A percentile compares a stretch with the other conserved stretches of the same genome.
Conservation (phyloP, 92 coral and sea anemone species). For the Phenganax subtilis region DNA sequence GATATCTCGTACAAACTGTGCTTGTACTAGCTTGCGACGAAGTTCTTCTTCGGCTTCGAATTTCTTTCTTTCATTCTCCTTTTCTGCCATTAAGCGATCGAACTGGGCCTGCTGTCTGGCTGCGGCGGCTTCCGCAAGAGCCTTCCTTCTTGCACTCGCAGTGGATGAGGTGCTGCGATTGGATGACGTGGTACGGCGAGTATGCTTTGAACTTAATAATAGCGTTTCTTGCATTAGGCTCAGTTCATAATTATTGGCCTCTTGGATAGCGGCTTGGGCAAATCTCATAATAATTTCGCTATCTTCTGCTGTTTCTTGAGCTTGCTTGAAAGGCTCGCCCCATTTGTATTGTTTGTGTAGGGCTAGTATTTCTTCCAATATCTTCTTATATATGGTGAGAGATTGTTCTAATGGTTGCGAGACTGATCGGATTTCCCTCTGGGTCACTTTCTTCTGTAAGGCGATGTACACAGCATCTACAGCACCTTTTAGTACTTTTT, state of each 20-base stretch:
- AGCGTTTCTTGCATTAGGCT: neutral
- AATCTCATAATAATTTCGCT: neutral
- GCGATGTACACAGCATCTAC: conserved; percentile 22
- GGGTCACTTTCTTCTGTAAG: neutral
- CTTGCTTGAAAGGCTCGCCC: conserved; percentile 27
- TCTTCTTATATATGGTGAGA: conserved; percentile 5
- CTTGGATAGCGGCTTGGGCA: neutral
- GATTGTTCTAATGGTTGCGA: conserved; percentile 6
- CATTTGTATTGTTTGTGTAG: conserved; percentile 36
- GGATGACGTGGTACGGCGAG: conserved; percentile 36
- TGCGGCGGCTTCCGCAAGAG: conserved; percentile 55
- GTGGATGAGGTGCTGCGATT: conserved; percentile 12
- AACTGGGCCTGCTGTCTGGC: conserved; percentile 52
- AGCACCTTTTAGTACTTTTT: conserved; percentile 19
- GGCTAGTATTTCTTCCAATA: conserved; percentile 8
- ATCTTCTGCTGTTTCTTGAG: conserved; percentile 11
- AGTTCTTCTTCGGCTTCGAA: conserved; percentile 52
- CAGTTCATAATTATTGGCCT: neutral
- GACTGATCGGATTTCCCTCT: neutral
- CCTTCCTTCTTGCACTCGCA: conserved; percentile 41
- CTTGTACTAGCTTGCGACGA: conserved; percentile 27
- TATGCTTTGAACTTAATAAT: conserved; percentile 31
- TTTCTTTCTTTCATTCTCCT: conserved; percentile 40
- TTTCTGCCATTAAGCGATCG: conserved; percentile 51
- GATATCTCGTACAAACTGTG: conserved; percentile 48